Evolutionary conservation across 2,888 invertebrate species (phyloP), one percentile per base, ranked within the genome.

Genomic region (Brachypalpus laphriformis): DNA sequence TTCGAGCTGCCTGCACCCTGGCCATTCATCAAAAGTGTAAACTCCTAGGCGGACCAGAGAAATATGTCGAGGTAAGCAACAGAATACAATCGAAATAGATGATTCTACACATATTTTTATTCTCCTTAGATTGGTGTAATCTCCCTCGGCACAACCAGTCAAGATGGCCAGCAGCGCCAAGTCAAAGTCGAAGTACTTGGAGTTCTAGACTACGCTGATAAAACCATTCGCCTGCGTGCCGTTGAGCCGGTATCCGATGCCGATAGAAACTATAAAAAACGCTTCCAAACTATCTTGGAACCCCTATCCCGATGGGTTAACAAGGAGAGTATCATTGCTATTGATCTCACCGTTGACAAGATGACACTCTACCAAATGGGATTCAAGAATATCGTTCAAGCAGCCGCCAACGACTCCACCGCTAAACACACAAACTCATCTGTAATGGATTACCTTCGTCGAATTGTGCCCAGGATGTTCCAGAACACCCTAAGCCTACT

Each of bases 161-260:
- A 96, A 89, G 95, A 95, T 89, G 95, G 95, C 6, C 94, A 94
- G 11, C 94, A 94, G 89, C 93, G 95, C n/a, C 95, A 96, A 92
- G 96, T 97, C 0, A 97, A 97, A 91, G 97, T 97, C 0, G 97
- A 97, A 91, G 97, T 98, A 5, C 92, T 98, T 54, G 97, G 97
- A 0, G 95, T 97, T 1, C 92, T 97, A 82, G 97, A 98, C 91
- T 94, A 95, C 4, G 93, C 94, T 3, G 95, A 95, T 20, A 96
- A 96, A 91, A 92, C 94, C 82, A 94, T 97, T 76, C 94, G 97
- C 14, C 93, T 98, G 34, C 94, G 96, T 76, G 97, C 97, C 0
- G 96, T 97, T 0, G 97, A 97, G 89, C 97, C 97, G 0, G 92
- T 96, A 57, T 94, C 94, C 0, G 97, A 97, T 89, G 95, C 95